Conservation (phyloP, 2,888 invertebrate species). For the Emmelina monodactyla region DNA sequence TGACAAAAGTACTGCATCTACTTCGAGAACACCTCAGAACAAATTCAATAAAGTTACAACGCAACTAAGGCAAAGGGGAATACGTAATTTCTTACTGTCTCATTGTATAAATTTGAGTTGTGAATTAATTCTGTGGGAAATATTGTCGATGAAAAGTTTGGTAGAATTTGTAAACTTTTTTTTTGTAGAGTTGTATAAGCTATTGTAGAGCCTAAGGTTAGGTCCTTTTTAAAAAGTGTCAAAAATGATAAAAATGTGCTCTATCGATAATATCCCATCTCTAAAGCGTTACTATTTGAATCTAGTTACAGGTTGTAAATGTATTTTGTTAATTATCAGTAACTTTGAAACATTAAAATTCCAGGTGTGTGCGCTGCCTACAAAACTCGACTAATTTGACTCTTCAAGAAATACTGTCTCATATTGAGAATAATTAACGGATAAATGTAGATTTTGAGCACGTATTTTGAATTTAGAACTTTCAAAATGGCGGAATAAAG, state of each 20-base stretch:
- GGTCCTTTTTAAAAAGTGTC: too few relatives aligned
- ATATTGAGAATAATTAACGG: constrained; percentile 2
- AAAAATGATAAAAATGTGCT: too few relatives aligned
- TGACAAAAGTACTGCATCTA: constrained; percentile 57
- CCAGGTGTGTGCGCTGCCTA: constrained; percentile 37
- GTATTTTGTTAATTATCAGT: constrained; percentile 63
- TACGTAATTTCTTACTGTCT: constrained; percentile 65
- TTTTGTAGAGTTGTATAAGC: too few relatives aligned
- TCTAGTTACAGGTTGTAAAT: constrained; percentile 64
- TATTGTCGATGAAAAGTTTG: constrained; percentile 8
- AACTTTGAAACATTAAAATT: constrained; percentile 56
- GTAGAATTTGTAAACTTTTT: not conserved
- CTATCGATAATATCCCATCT: constrained; percentile 15
- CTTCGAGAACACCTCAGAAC: constrained; percentile 45
- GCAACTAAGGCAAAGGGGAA: constrained; percentile 59
- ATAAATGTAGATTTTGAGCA: not conserved
- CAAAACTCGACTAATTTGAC: constrained; percentile 25
- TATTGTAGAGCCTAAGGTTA: too few relatives aligned
- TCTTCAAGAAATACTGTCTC: constrained; percentile 36
- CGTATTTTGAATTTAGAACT: not conserved
- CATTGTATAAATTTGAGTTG: constrained; percentile 44
- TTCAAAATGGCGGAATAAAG: not conserved
- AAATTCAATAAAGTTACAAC: constrained; percentile 62
- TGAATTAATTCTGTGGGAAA: not conserved
- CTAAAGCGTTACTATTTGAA: constrained; percentile 58